Conservation (phyloP, 2,113 vertebrate species). For the Tretioscincus oriximinensis region DNA sequence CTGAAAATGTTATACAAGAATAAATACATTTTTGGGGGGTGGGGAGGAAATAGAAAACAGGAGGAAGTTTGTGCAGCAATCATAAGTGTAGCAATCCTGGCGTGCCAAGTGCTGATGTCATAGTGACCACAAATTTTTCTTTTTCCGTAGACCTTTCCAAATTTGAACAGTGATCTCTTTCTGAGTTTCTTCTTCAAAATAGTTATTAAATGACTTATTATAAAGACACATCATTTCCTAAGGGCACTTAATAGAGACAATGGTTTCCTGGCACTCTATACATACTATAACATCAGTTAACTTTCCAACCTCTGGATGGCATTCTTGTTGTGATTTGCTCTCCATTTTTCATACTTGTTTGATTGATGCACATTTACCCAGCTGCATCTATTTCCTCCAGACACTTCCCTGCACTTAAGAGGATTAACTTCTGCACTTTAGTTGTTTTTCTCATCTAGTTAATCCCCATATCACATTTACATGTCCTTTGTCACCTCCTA, state of each 20-base stretch:
- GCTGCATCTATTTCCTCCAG: too few relatives aligned
- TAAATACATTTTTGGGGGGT: conserved; percentile 3
- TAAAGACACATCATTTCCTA: conserved; percentile 21
- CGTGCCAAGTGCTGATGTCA: conserved; percentile 38
- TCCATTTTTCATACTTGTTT: too few relatives aligned
- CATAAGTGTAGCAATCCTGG: background rate
- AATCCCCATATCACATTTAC: too few relatives aligned
- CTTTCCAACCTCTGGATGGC: too few relatives aligned
- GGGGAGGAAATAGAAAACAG: background rate
- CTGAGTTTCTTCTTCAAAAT: conserved; percentile 30
- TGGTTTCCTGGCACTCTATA: too few relatives aligned
- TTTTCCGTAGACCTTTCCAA: conserved; percentile 14
- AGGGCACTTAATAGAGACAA: background rate
- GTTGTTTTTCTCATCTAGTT: too few relatives aligned
- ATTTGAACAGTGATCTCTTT: conserved; percentile 10
- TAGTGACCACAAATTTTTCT: conserved; percentile 10
- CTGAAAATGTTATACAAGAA: background rate
- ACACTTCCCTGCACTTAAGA: too few relatives aligned
- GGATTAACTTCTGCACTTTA: too few relatives aligned
- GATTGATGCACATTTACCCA: too few relatives aligned
- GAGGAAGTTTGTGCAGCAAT: conserved; percentile 1
- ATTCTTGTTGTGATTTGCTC: too few relatives aligned
- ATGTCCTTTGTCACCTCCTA: too few relatives aligned
- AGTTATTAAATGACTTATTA: background rate
- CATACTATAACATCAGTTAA: too few relatives aligned